Evolutionary conservation across 1,140 invertebrate species (phyloP).

Genomic region (Penaeus chinensis): DNA sequence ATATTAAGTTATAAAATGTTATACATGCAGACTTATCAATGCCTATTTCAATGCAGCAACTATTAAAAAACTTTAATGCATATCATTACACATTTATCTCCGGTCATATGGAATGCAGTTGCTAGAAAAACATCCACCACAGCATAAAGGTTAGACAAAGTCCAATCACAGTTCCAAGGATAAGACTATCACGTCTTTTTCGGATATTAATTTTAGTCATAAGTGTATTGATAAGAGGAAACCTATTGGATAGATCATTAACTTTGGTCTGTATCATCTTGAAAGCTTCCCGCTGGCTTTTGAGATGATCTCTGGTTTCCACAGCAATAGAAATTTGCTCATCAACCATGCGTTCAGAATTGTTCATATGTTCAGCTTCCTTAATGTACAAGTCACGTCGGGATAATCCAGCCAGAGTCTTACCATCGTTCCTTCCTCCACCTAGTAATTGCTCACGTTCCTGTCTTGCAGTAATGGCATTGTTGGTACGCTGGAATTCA

Average conservation of each 20-base stretch:
- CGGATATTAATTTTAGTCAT: constrained; percentile 93
- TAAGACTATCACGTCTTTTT: constrained; percentile 91
- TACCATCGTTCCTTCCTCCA: constrained; percentile 78
- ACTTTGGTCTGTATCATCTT: constrained; percentile 91
- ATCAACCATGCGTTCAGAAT: constrained; percentile 91
- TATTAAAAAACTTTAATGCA: no score
- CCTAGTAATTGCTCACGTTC: constrained; percentile 89
- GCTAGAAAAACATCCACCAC: constrained; percentile 65
- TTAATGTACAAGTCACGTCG: constrained; percentile 71
- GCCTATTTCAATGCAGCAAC: no score
- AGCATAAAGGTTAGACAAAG: constrained; percentile 63
- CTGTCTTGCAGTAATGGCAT: constrained; percentile 84
- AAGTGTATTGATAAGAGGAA: constrained; percentile 88
- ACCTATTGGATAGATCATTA: constrained; percentile 91
- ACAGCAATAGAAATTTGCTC: constrained; percentile 97
- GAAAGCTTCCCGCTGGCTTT: constrained; percentile 87
- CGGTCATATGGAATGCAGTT: no score
- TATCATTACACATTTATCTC: no score
- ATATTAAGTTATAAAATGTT: no score
- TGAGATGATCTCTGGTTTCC: constrained; percentile 91
- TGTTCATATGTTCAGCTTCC: constrained; percentile 88
- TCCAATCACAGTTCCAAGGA: constrained; percentile 77
- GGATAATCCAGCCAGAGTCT: constrained; percentile 69
- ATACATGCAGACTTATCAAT: no score
- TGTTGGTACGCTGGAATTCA: constrained; percentile 92